phyloP scores from a whole-genome alignment of 2,797 vertebrate genomes.

The Gastrophryne carolinensis region DNA sequence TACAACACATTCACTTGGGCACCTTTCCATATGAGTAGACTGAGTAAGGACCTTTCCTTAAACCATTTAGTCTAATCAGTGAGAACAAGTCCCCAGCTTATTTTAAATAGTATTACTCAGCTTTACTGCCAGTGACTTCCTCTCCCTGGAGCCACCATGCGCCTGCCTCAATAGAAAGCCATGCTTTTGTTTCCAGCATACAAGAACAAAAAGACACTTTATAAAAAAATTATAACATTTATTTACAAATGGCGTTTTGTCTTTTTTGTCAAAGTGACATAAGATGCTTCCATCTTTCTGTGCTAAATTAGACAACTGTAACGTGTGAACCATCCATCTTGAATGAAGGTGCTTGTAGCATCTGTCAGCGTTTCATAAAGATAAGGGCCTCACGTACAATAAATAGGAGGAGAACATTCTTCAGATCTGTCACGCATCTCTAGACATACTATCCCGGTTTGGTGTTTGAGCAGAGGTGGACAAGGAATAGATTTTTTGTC shows the following conservation, averaged over 20 bases:
- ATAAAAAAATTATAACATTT: too few relatives aligned
- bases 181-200: too few relatives aligned
- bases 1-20: not conserved
- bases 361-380: constrained; percentile 11
- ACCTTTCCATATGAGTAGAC: not conserved
- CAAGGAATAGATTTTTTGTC: not conserved
- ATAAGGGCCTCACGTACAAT: constrained; percentile 7
- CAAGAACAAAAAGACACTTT: too few relatives aligned
- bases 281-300: not conserved
- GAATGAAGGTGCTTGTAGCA: constrained; percentile 12
- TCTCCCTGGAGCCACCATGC: too few relatives aligned
- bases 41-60: not conserved
- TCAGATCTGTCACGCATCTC: not conserved
- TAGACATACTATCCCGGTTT: not conserved
- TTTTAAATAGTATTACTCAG: not conserved
- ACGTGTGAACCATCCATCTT: constrained; percentile 7
- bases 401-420: not conserved
- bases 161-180: too few relatives aligned
- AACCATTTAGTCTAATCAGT: too few relatives aligned
- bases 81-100: not conserved
- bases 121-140: too few relatives aligned
- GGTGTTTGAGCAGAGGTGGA: not conserved
- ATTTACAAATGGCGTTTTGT: not conserved
- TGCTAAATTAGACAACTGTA: not conserved
- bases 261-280: not conserved